Evolutionary conservation across 2,113 vertebrate genomes (phyloP), one percentile per base, ranked within the genome.

Genomic region (Onychostruthus taczanowskii): DNA sequence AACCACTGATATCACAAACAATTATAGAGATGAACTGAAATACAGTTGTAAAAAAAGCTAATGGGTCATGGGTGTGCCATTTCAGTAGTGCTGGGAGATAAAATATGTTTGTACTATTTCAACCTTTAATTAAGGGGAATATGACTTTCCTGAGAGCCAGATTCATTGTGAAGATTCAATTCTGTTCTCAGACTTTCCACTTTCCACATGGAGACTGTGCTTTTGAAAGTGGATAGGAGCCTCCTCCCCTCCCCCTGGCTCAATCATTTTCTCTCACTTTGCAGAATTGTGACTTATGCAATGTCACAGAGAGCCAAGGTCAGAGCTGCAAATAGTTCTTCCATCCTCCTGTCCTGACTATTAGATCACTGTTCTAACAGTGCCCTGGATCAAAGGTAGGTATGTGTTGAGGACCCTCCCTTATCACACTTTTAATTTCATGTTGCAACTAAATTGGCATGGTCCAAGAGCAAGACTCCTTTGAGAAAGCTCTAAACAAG

Each of bases 181-280:
- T 84, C 73, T 94, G 24, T 88, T 93, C 86, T 87, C 88, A 64
- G 46, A 30, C 64, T 94, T 89, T 83, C 30, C 75, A 37, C 33
- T 81, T 92, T 74, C 47, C 64, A 70, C 66, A 58, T 49, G 50
- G 63, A 93, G 72, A 66, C 21, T 33, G 43, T 72, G n/a, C 67
- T 95, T 94, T 77, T 77, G 63, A 63, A 93, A 87, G 39, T 55
- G 73, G 52, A 43, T 44, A 74, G 89, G 44, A 84, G 53, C 49
- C 33, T 94, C 59, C 19, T 85, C 53, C 84, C 91, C 55, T 64
- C 52, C 37, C n/a, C 63, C 47, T 1, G 0, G 68, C 64, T 94
- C 78, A 92, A 79, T 93, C 7, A 84, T 87, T 94, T 95, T 89
- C 90, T 90, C 95, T 92, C 89, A 97, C 91, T 94, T 70, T 74